Evolutionary conservation across 2,113 vertebrate species (phyloP).

Genomic region (Pteropus alecto): DNA sequence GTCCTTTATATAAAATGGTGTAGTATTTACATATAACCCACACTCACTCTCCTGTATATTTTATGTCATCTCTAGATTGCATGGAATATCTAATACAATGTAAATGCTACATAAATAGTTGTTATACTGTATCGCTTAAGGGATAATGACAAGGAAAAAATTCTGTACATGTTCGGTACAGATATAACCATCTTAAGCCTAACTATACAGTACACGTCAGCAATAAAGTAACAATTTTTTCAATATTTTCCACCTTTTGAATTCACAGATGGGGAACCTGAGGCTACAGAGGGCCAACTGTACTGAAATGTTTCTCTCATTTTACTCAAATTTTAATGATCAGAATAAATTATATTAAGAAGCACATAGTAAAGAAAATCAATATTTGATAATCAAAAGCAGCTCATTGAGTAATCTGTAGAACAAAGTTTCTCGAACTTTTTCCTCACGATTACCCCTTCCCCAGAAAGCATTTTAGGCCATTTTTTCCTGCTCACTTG

Average conservation of each 20-base stretch:
- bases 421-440: background rate
- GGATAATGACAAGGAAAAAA: background rate
- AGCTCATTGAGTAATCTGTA: background rate
- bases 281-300: too few species aligned
- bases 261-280: background rate
- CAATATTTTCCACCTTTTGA: background rate
- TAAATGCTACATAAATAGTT: background rate
- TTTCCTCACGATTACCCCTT: background rate
- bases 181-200: too few species aligned
- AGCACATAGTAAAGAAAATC: background rate
- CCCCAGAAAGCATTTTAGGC: background rate
- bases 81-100: background rate
- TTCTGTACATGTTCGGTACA: background rate
- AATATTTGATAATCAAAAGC: background rate
- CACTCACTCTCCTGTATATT: background rate
- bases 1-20: too few species aligned
- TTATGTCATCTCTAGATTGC: background rate
- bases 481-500: background rate
- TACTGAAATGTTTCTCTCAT: background rate
- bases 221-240: too few species aligned
- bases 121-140: too few species aligned
- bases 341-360: background rate
- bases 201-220: too few species aligned
- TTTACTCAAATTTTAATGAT: background rate
- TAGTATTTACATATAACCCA: too few species aligned